These are phyloP conservation scores for Aphidius ervi DNA, from an alignment of 1,140 invertebrate species.

Conservation along the genomic window DNA sequence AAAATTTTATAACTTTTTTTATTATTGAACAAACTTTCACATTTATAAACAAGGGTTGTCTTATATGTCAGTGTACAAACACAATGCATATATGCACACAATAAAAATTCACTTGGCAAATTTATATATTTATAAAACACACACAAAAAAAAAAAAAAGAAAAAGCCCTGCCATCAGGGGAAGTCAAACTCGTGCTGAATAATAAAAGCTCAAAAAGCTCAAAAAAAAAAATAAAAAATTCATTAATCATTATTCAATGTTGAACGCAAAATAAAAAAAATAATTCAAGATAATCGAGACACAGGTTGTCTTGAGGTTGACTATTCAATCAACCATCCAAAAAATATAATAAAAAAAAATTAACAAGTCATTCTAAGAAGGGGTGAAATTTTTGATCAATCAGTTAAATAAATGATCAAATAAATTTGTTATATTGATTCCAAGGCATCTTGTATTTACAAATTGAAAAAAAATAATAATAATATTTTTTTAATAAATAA, in stretches of 20 bases:
- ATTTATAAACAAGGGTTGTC: too few relatives aligned
- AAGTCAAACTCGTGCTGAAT: not conserved
- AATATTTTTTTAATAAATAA: too few relatives aligned
- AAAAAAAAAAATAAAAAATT: not conserved
- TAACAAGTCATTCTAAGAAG: conserved; percentile 32
- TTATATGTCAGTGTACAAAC: too few relatives aligned
- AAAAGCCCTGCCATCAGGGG: not conserved
- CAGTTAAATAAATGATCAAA: too few relatives aligned
- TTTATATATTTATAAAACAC: not conserved
- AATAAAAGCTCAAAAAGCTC: too few relatives aligned
- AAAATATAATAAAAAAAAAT: conserved; percentile 26
- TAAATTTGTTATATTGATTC: not conserved
- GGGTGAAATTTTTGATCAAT: too few relatives aligned
- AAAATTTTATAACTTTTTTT: too few relatives aligned
- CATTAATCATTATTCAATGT: conserved; percentile 45
- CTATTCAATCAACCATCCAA: conserved; percentile 10
- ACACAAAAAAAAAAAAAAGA: not conserved
- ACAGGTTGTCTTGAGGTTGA: conserved; percentile 2
- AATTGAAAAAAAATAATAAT: too few relatives aligned
- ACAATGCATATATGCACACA: too few relatives aligned
- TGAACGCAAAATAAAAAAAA: conserved; percentile 13
- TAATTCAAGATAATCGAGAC: conserved; percentile 4
- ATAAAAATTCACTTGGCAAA: too few relatives aligned
- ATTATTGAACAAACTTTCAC: too few relatives aligned
- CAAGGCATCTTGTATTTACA: conserved; percentile 35